These are phyloP conservation scores for Bubo bubo DNA, from an alignment of 2,113 vertebrate species.

Conservation along the genomic window DNA sequence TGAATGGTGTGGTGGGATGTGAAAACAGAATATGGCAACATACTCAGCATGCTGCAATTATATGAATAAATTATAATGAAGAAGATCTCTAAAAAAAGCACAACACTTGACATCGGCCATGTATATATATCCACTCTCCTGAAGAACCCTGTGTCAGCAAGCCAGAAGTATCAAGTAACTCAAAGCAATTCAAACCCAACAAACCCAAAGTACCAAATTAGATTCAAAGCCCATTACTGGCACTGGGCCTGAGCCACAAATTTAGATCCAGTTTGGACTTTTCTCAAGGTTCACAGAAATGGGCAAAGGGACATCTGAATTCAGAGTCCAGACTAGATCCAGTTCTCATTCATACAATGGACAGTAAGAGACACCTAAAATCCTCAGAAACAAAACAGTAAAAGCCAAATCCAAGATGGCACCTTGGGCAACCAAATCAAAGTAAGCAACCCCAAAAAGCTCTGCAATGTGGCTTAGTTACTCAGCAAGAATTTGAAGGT, in stretches of 20 bases:
- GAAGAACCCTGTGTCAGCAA: slow-evolving; percentile 40
- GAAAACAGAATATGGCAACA: not conserved
- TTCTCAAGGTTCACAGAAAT: slow-evolving; percentile 30
- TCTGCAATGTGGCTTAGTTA: not conserved
- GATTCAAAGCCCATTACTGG: slow-evolving; percentile 28
- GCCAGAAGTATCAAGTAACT: slow-evolving; percentile 51
- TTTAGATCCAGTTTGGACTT: slow-evolving; percentile 32
- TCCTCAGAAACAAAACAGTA: not conserved
- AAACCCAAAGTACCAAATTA: slow-evolving; percentile 52
- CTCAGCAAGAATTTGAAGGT: not conserved
- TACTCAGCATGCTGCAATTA: slow-evolving; percentile 9
- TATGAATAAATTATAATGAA: slow-evolving; percentile 19
- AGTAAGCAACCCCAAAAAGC: not conserved
- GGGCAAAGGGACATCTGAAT: not conserved
- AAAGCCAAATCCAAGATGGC: slow-evolving; percentile 8
- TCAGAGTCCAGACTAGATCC: not conserved
- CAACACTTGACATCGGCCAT: slow-evolving; percentile 15
- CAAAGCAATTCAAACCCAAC: slow-evolving; percentile 69
- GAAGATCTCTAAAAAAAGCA: slow-evolving; percentile 44
- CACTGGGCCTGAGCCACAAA: slow-evolving; percentile 17
- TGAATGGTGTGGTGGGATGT: not conserved
- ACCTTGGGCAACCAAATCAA: not conserved
- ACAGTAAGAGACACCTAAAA: not conserved
- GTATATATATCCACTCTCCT: slow-evolving; percentile 31
- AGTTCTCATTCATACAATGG: not conserved